A percentile compares a stretch with the other conserved stretches of the same genome.
Conservation (phyloP, 2,113 vertebrate species). For the Nothoprocta perdicaria region DNA sequence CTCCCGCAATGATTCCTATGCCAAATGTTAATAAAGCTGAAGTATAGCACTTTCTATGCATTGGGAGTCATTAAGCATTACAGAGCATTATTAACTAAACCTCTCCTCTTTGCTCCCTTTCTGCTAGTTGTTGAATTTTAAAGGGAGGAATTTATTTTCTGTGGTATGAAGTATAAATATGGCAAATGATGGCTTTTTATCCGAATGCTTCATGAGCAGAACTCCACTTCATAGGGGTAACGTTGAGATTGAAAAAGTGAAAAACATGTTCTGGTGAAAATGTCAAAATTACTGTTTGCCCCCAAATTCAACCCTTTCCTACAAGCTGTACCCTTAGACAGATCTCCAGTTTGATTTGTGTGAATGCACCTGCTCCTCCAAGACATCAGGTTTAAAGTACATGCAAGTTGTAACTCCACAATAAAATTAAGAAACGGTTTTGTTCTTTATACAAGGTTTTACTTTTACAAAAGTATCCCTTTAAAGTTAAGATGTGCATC, state of each 20-base stretch:
- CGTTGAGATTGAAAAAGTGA: constrained; percentile 75
- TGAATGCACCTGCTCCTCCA: constrained; percentile 76
- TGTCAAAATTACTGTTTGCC: constrained; percentile 70
- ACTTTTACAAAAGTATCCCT: constrained; percentile 92
- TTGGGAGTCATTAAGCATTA: constrained; percentile 63
- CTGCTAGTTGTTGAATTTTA: constrained; percentile 67
- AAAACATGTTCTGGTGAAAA: constrained; percentile 76
- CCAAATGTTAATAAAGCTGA: constrained; percentile 70
- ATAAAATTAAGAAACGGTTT: constrained; percentile 86
- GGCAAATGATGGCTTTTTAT: constrained; percentile 84
- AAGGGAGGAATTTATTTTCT: constrained; percentile 71
- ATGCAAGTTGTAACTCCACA: constrained; percentile 85
- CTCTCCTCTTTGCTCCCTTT: constrained; percentile 65
- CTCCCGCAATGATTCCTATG: constrained; percentile 33
- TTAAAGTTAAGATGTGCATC: constrained; percentile 90
- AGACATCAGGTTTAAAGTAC: constrained; percentile 80
- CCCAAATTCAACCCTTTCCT: constrained; percentile 77
- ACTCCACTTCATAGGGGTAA: constrained; percentile 74
- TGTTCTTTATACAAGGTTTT: constrained; percentile 88
- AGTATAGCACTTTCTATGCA: constrained; percentile 64
- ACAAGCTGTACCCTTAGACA: constrained; percentile 74
- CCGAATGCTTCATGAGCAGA: constrained; percentile 78
- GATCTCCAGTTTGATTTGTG: constrained; percentile 67
- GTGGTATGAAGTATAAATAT: constrained; percentile 73
- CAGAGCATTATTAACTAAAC: constrained; percentile 64